Evolutionary conservation across 2,797 vertebrate genomes (phyloP).

Genomic region (Mormyrus proboscirostris): DNA sequence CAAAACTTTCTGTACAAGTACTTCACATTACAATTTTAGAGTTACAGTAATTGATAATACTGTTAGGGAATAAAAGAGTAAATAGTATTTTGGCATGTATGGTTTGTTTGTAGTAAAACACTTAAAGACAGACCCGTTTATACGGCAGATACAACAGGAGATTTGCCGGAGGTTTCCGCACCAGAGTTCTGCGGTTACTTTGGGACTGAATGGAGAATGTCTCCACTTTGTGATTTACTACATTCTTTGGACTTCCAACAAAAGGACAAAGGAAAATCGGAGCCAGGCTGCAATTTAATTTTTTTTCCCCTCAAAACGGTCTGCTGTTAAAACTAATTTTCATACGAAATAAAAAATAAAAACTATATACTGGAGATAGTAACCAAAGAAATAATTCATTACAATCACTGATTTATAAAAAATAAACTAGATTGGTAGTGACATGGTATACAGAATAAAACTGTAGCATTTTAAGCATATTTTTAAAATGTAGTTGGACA

Average conservation of each 20-base stretch:
- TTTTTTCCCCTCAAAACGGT: neutral
- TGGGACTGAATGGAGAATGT: neutral
- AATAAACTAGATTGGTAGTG: constrained; percentile 32
- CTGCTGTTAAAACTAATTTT: constrained; percentile 8
- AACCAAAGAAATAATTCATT: constrained; percentile 29
- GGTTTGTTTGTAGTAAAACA: constrained; percentile 31
- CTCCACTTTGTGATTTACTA: neutral
- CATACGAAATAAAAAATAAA: constrained; percentile 13
- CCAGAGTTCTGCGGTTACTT: neutral
- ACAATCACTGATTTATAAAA: constrained; percentile 42
- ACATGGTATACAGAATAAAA: constrained; percentile 33
- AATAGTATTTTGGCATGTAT: constrained; percentile 38
- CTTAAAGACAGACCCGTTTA: neutral
- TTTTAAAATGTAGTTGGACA: constrained; percentile 24
- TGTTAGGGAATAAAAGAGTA: constrained; percentile 48
- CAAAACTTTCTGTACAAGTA: constrained; percentile 30
- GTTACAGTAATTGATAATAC: constrained; percentile 66
- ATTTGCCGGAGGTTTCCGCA: neutral
- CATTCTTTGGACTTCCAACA: constrained; percentile 6
- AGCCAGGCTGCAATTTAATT: neutral
- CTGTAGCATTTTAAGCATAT: constrained; percentile 26
- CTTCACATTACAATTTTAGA: constrained; percentile 43
- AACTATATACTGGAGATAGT: constrained; percentile 23
- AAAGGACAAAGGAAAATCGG: neutral
- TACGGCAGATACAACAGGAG: neutral